Percentiles rank a stretch among this genome's conserved stretches.
Evolutionary conservation across 2,888 invertebrate genomes (phyloP).

Genomic region (Cheilosia scutellata): DNA sequence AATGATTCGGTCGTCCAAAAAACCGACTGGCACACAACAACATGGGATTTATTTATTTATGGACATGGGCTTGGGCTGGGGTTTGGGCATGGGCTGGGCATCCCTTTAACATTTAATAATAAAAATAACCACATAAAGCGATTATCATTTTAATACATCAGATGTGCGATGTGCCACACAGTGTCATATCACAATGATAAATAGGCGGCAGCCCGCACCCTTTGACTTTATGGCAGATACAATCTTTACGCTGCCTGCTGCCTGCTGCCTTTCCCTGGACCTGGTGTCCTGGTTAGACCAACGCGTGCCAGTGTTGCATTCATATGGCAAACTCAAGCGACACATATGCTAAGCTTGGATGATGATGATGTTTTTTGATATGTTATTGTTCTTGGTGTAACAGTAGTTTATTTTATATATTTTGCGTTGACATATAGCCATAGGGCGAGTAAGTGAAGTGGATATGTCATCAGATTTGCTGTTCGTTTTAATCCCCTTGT

Average conservation of each 20-base stretch:
- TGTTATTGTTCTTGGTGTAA: constrained; percentile 11
- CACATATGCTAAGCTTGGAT: constrained; percentile 55
- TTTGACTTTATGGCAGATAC: constrained; percentile 46
- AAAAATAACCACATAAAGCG: constrained; percentile 70
- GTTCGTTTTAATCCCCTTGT: constrained; percentile 23
- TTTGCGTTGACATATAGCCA: constrained; percentile 5
- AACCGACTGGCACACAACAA: constrained; percentile 43
- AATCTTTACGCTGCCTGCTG: constrained; percentile 24
- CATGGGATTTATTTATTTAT: constrained; percentile 65
- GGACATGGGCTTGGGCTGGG: constrained; percentile 7
- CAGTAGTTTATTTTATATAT: constrained; percentile 28
- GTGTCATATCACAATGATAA: constrained; percentile 71
- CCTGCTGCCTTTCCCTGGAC: neutral
- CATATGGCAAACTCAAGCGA: constrained; percentile 22
- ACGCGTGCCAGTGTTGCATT: constrained; percentile 25
- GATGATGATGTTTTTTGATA: constrained; percentile 44
- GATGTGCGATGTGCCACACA: constrained; percentile 68
- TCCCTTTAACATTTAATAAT: constrained; percentile 70
- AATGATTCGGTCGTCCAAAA: constrained; percentile 53
- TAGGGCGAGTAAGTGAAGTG: constrained; percentile 29
- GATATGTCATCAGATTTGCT: constrained; percentile 53
- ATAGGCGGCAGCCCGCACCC: constrained; percentile 59
- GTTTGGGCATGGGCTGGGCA: constrained; percentile 27
- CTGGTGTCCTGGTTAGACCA: constrained; percentile 6
- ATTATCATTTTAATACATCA: constrained; percentile 73